A percentile compares a stretch with the other conserved stretches of the same genome.
These are phyloP conservation scores for Oasisia sp. DNA, from an alignment of 2,888 invertebrate species.

Conservation along the genomic window DNA sequence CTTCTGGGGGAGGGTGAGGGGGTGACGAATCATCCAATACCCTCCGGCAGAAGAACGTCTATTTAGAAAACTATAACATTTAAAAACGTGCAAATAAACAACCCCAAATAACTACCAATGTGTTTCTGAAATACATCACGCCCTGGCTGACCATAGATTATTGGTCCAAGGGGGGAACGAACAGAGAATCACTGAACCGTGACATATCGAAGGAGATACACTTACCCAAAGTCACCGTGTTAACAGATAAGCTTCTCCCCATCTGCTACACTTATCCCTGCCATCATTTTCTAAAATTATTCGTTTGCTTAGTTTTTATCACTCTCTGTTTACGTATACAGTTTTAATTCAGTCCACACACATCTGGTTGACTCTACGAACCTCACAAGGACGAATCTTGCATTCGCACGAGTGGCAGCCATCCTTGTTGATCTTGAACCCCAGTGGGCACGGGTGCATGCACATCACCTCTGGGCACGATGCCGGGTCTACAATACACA, in stretches of 20 bases:
- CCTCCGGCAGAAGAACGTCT: too few species aligned
- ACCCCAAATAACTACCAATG: too few species aligned
- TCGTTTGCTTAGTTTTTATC: not conserved
- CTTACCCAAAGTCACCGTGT: too few species aligned
- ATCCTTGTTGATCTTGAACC: not conserved
- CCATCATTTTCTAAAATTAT: not conserved
- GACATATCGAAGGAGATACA: too few species aligned
- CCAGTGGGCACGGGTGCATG: not conserved
- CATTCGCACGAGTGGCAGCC: not conserved
- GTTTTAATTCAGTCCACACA: not conserved
- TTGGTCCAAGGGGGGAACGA: too few species aligned
- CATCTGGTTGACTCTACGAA: not conserved
- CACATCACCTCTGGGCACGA: slow-evolving; percentile 5
- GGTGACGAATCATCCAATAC: too few species aligned
- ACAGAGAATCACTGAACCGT: too few species aligned
- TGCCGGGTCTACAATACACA: not conserved
- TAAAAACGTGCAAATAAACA: too few species aligned
- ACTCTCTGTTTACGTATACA: not conserved
- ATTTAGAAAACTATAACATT: too few species aligned
- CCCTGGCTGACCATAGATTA: too few species aligned
- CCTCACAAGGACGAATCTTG: not conserved
- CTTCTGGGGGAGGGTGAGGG: too few species aligned
- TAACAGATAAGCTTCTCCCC: not conserved
- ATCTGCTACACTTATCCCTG: not conserved
- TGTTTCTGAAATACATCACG: too few species aligned